Evolutionary conservation across 2,888 invertebrate genomes (phyloP).

Genomic region (Rhopalosiphum nymphaeae): DNA sequence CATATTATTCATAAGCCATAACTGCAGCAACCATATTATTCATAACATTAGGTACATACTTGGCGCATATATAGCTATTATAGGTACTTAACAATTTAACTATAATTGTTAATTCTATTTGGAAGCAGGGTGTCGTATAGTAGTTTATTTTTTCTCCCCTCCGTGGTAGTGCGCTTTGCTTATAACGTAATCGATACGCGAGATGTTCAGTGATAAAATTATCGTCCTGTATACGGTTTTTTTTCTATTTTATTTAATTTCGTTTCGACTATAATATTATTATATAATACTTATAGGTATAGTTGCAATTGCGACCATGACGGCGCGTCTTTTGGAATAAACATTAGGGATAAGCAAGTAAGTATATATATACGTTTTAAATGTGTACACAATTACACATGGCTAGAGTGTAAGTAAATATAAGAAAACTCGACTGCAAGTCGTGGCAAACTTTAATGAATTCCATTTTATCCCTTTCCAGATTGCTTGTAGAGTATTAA

Average conservation of each 20-base stretch:
- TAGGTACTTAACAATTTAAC: not conserved
- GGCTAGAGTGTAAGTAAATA: slow-evolving; percentile 12
- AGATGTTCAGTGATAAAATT: not conserved
- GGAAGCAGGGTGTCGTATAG: not conserved
- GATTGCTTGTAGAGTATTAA: slow-evolving; percentile 11
- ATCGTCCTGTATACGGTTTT: not conserved
- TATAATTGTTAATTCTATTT: not conserved
- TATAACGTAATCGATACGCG: not conserved
- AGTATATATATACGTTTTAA: not conserved
- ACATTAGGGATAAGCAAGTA: not conserved
- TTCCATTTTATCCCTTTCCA: slow-evolving; percentile 7
- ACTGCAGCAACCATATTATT: too few species aligned
- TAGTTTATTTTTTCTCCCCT: not conserved
- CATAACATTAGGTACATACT: too few species aligned
- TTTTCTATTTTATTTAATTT: not conserved
- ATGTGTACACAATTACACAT: not conserved
- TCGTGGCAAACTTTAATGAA: slow-evolving; percentile 42
- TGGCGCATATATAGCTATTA: not conserved
- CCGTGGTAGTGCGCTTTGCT: not conserved
- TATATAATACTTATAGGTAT: not conserved
- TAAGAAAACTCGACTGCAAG: slow-evolving; percentile 25
- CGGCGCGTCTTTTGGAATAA: not conserved
- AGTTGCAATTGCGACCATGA: not conserved
- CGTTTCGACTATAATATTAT: not conserved
- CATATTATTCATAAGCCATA: too few species aligned